Evolutionary conservation across 2,113 vertebrate genomes (phyloP), one percentile per base, ranked within the genome.

Genomic region (Stigmatopora nigra): DNA sequence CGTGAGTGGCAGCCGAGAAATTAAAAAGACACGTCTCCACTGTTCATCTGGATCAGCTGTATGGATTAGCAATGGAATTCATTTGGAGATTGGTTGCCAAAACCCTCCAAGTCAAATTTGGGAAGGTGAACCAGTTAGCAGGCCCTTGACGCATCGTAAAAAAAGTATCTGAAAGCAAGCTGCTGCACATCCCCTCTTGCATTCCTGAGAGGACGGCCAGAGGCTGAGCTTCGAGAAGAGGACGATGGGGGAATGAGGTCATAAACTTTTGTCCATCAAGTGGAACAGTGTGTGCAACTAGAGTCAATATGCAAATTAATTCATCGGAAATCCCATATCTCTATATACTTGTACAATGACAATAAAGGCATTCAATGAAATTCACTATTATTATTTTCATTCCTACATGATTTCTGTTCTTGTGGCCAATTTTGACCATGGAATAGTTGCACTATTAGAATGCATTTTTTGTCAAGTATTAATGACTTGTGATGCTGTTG

Each of bases 191-290:
- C 85, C 70, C 65, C 41, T 16, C 61, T 73, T 56, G 53, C 82
- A 87, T 86, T 85, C 80, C 71, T 80, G 58, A 75, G 70, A 68
- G 61, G 69, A 79, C 46, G 63, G 75, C 64, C 77, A 79, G 71
- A 69, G 75, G 74, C 73, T 73, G 59, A 81, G 71, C 58, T 68
- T 68, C 67, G 76, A 68, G 73, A 73, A 69, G 70, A 52, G 25
- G 31, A 63, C 22, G 6, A 45, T 3, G 9, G 10, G 56, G 41
- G 20, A 70, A 77, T 81, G 25, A 68, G 76, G 73, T 82, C 75
- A 31, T 84, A 84, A 86, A 87, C 81, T 55, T 80, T 82, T 80
- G 72, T 55, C 61, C 78, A 22, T 7, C 4, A 51, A 55, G 52
- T 55, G 52, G 52, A 57, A 47, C 69, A 63, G 59, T 0, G 9